phyloP scores from a whole-genome alignment of 2,113 vertebrate genomes.

The Dinomys branickii region DNA sequence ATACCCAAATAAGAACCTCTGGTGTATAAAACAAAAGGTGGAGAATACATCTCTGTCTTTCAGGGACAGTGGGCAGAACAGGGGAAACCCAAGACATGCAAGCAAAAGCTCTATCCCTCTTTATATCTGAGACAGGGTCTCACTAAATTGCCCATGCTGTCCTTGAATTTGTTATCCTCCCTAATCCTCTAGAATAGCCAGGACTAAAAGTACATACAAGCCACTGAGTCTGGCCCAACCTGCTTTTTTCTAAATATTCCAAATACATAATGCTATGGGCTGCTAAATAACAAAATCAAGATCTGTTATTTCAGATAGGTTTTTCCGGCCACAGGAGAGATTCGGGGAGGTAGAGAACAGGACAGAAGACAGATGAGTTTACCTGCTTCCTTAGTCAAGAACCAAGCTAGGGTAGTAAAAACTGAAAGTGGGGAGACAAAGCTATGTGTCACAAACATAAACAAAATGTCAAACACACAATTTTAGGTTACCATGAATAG shows the following conservation, averaged over 20 bases:
- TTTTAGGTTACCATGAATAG: not conserved
- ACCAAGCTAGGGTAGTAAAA: not conserved
- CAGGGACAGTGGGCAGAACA: not conserved
- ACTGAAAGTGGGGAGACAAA: not conserved
- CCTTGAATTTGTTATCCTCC: not conserved
- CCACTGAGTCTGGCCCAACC: not conserved
- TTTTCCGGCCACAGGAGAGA: not conserved
- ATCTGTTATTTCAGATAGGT: not conserved
- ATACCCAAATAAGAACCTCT: not conserved
- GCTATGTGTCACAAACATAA: not conserved
- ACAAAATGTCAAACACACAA: not conserved
- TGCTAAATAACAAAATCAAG: not conserved
- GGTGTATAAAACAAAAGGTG: not conserved
- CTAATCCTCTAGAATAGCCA: not conserved
- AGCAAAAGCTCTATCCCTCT: not conserved
- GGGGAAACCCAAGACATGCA: not conserved
- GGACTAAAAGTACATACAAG: not conserved
- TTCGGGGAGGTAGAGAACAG: not conserved
- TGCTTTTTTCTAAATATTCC: not conserved
- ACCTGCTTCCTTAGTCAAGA: not conserved
- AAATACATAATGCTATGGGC: not conserved
- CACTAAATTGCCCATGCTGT: not conserved
- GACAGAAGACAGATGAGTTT: not conserved
- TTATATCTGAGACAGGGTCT: not conserved
- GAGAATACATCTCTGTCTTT: not conserved